Evolutionary conservation across 2,888 invertebrate genomes (phyloP).

Genomic region (Himalopsyche tibetana): DNA sequence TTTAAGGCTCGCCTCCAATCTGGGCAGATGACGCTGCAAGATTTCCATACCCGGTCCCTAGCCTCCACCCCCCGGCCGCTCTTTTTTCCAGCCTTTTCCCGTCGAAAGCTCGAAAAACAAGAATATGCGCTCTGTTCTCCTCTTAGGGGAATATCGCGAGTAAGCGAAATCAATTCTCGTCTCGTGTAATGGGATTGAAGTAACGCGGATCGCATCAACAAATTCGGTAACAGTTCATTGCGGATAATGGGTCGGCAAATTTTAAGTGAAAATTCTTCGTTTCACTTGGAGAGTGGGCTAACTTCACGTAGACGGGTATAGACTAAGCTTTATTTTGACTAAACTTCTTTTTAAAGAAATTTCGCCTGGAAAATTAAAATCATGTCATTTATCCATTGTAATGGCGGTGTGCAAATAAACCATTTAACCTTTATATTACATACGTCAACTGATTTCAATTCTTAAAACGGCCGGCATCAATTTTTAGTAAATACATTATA

Average conservation of each 20-base stretch:
- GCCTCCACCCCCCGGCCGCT: conserved; percentile 46
- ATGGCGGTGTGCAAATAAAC: too few relatives aligned
- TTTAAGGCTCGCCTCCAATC: conserved; percentile 63
- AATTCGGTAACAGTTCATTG: conserved; percentile 58
- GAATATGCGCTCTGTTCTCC: conserved; percentile 57
- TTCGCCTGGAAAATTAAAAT: too few relatives aligned
- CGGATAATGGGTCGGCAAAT: conserved; percentile 55
- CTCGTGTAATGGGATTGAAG: conserved; percentile 60
- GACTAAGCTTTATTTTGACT: conserved; percentile 11
- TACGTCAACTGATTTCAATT: too few relatives aligned
- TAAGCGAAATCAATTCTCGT: conserved; percentile 62
- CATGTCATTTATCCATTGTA: too few relatives aligned
- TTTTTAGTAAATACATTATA: too few relatives aligned
- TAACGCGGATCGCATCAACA: conserved; percentile 59
- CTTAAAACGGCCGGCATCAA: too few relatives aligned
- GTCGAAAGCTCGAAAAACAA: conserved; percentile 62
- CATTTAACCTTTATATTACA: too few relatives aligned
- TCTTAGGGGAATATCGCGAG: conserved; percentile 51
- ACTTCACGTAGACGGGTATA: background rate
- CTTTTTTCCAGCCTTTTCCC: conserved; percentile 44
- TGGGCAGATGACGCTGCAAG: conserved; percentile 64
- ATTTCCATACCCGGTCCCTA: conserved; percentile 61
- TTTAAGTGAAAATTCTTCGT: conserved; percentile 42
- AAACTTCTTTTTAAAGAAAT: conserved; percentile 20
- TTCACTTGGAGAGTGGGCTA: conserved; percentile 16